A percentile compares a stretch with the other conserved stretches of the same genome.
These are phyloP conservation scores for Coluber constrictor DNA, from an alignment of 2,797 vertebrate species.

Conservation along the genomic window DNA sequence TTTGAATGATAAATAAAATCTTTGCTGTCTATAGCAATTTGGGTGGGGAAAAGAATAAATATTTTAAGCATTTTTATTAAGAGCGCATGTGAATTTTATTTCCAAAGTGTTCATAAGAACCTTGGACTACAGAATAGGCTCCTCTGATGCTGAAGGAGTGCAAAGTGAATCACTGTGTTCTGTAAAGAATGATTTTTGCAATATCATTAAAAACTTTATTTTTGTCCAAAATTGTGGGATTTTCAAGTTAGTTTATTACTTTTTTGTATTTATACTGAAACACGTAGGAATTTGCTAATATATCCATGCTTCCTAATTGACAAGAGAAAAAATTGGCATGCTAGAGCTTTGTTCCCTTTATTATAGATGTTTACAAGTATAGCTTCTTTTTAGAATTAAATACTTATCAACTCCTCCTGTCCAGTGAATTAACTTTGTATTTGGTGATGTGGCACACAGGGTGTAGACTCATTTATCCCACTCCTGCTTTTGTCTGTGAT, in stretches of 20 bases:
- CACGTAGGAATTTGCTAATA: neutral
- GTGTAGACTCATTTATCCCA: neutral
- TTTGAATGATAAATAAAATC: neutral
- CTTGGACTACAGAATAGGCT: neutral
- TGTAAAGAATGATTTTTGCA: neutral
- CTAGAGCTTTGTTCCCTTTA: neutral
- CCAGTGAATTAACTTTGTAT: neutral
- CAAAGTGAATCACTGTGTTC: neutral
- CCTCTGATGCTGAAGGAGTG: constrained; percentile 1
- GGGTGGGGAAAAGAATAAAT: neutral
- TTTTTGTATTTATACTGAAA: neutral
- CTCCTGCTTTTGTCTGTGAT: neutral
- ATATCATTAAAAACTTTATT: neutral
- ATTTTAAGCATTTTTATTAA: neutral
- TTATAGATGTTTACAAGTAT: neutral
- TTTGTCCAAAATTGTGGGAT: neutral
- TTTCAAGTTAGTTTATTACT: neutral
- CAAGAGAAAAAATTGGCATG: neutral
- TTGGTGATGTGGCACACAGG: neutral
- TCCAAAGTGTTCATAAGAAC: neutral
- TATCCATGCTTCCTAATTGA: neutral
- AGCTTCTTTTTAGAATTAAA: neutral
- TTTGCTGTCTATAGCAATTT: neutral
- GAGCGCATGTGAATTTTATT: neutral
- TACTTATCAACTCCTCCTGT: neutral